These are phyloP conservation scores for Morelia viridis DNA, from an alignment of 2,797 vertebrate species.

Conservation along the genomic window DNA sequence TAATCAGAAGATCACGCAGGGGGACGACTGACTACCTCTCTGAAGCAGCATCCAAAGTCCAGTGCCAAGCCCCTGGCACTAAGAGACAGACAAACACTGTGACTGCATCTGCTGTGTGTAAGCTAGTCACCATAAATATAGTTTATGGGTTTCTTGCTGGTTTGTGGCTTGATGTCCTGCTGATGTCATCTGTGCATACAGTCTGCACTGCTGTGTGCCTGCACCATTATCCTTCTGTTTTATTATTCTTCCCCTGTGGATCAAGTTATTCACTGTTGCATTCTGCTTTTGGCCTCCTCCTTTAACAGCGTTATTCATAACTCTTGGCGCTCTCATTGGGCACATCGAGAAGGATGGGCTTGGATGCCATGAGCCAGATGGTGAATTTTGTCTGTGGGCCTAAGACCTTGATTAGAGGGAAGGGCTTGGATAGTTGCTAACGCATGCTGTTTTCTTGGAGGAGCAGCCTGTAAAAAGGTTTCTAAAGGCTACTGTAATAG, in stretches of 20 bases:
- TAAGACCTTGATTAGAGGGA: background rate
- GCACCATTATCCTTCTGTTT: constrained; percentile 19
- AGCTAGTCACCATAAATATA: constrained; percentile 25
- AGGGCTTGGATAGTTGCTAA: background rate
- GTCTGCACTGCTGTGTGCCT: background rate
- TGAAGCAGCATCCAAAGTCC: background rate
- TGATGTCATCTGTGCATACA: constrained; percentile 34
- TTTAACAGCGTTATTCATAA: background rate
- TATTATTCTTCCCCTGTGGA: background rate
- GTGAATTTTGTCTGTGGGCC: background rate
- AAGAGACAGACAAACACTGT: background rate
- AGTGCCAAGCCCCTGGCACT: constrained; percentile 6
- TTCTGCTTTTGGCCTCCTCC: background rate
- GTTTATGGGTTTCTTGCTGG: constrained; percentile 17
- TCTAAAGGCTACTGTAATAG: background rate
- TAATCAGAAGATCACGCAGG: background rate
- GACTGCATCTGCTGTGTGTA: constrained; percentile 31
- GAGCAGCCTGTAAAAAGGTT: background rate
- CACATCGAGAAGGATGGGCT: constrained; percentile 5
- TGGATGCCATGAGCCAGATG: background rate
- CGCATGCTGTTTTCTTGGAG: background rate
- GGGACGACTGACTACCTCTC: background rate
- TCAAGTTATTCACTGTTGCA: background rate
- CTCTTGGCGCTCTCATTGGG: constrained; percentile 5
- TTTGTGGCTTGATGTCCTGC: constrained; percentile 21